Conservation (phyloP, 2,113 vertebrate species). For the Phrynocephalus versicolor region DNA sequence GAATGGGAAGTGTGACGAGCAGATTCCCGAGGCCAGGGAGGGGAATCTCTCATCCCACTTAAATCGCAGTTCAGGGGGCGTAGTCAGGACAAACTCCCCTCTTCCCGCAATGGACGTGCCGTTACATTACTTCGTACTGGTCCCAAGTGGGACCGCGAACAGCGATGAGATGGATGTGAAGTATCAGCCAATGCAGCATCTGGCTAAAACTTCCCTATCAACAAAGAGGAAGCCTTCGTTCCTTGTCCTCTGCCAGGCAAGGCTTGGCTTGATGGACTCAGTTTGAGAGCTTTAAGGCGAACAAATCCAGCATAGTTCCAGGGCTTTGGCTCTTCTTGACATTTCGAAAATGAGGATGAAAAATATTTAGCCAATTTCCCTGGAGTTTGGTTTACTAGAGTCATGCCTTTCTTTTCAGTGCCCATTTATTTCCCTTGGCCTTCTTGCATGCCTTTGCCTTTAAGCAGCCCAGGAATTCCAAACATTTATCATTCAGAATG, state of each 20-base stretch:
- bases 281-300: not conserved
- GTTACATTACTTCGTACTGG: too few relatives aligned
- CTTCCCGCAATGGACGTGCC: too few relatives aligned
- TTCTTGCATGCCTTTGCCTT: not conserved
- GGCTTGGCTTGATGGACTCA: not conserved
- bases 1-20: too few relatives aligned
- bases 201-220: not conserved
- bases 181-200: not conserved
- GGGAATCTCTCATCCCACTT: too few relatives aligned
- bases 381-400: not conserved
- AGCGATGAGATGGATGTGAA: too few relatives aligned
- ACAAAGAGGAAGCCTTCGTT: not conserved
- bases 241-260: too few relatives aligned
- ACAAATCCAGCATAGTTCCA: not conserved
- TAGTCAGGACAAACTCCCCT: too few relatives aligned
- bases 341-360: not conserved
- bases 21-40: too few relatives aligned
- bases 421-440: conserved; percentile 5
- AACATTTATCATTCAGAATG: conserved; percentile 15
- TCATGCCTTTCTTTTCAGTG: not conserved
- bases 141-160: too few relatives aligned
- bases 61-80: too few relatives aligned
- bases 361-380: not conserved
- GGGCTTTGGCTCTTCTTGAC: not conserved
- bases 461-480: conserved; percentile 11